These are phyloP conservation scores for Cheumatopsyche charites DNA, from an alignment of 1,140 invertebrate genomes.

Conservation along the genomic window DNA sequence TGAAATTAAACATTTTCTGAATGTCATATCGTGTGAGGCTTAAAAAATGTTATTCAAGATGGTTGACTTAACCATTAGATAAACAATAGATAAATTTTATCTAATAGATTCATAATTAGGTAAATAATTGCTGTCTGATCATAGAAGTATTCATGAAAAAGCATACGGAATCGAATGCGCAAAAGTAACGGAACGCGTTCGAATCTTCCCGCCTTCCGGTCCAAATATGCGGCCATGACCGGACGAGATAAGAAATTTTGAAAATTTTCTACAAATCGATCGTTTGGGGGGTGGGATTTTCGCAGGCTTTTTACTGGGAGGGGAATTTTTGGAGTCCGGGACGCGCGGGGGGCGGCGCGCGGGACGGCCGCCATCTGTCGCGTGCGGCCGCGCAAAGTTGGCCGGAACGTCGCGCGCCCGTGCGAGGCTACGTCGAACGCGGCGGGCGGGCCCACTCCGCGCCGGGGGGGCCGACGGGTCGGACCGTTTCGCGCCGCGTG, in stretches of 20 bases:
- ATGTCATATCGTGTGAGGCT: too few relatives aligned
- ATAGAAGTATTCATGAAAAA: too few relatives aligned
- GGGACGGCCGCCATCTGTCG: slow-evolving; percentile 29
- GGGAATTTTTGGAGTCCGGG: not conserved
- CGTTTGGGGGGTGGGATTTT: not conserved
- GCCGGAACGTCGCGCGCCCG: slow-evolving; percentile 31
- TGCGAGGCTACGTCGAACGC: slow-evolving; percentile 34
- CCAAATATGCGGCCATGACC: not conserved
- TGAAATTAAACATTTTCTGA: too few relatives aligned
- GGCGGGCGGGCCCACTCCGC: slow-evolving; percentile 24
- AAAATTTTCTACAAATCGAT: not conserved
- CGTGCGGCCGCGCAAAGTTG: slow-evolving; percentile 30
- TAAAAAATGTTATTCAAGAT: too few relatives aligned
- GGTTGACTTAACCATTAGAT: too few relatives aligned
- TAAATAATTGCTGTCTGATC: too few relatives aligned
- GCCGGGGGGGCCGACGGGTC: slow-evolving; percentile 34
- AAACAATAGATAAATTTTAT: too few relatives aligned
- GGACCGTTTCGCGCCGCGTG: slow-evolving; percentile 5
- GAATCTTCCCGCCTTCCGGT: not conserved
- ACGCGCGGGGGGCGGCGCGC: not conserved
- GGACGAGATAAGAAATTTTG: not conserved
- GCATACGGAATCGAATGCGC: too few relatives aligned
- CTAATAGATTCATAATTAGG: too few relatives aligned
- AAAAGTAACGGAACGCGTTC: not conserved
- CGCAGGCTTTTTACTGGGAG: not conserved